Evolutionary conservation across 2,113 vertebrate species (phyloP).

Genomic region (Osmerus mordax): DNA sequence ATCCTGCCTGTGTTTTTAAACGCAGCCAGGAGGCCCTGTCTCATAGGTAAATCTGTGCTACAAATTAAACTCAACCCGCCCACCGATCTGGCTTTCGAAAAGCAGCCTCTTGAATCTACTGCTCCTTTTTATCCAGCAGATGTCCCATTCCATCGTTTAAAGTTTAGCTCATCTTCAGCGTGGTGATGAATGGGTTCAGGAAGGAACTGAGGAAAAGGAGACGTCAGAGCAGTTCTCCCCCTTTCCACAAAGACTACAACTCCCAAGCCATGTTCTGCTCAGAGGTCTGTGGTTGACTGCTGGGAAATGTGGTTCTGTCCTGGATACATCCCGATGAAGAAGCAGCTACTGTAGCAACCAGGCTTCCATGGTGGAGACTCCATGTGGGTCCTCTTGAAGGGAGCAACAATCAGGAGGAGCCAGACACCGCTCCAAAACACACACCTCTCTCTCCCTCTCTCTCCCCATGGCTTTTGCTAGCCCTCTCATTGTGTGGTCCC

Average conservation of each 20-base stretch:
- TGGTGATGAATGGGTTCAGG: constrained; percentile 30
- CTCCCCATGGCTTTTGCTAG: constrained; percentile 39
- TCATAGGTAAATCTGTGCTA: neutral
- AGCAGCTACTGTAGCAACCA: neutral
- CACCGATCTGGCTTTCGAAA: constrained; percentile 11
- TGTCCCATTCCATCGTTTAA: constrained; percentile 23
- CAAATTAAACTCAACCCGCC: neutral
- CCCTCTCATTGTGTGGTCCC: constrained; percentile 53
- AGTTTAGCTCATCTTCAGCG: constrained; percentile 9
- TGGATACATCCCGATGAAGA: neutral
- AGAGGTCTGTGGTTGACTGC: neutral
- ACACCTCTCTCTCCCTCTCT: constrained; percentile 6
- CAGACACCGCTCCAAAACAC: no score
- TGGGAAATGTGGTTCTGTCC: constrained; percentile 6
- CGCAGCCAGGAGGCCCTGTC: no score
- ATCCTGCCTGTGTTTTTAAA: no score
- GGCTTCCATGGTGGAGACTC: neutral
- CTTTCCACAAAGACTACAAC: neutral
- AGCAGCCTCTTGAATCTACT: neutral
- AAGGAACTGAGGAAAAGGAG: neutral
- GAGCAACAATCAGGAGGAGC: no score
- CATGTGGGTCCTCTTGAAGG: no score
- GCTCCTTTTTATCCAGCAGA: constrained; percentile 18
- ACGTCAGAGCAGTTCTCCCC: neutral
- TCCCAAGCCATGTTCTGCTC: constrained; percentile 1